Evolutionary conservation across 2,113 vertebrate species (phyloP).

Genomic region (Chlamydotis undulata): DNA sequence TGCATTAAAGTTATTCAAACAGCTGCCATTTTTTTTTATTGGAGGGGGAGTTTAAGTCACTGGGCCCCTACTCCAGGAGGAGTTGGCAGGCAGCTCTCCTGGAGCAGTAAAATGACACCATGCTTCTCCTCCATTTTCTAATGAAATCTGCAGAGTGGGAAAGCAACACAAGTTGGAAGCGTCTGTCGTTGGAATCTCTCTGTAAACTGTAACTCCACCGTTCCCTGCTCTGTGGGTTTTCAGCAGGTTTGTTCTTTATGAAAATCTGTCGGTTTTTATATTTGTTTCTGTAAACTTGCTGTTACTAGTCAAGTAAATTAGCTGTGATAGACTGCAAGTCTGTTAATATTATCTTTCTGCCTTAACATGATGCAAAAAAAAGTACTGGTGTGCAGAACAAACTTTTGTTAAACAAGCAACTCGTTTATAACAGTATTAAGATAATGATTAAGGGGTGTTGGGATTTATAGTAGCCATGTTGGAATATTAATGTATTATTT

Average conservation of each 20-base stretch:
- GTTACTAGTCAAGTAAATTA: background rate
- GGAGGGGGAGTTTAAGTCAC: conserved; percentile 41
- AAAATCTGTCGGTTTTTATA: background rate
- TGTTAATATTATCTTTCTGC: background rate
- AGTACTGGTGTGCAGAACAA: background rate
- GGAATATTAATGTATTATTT: background rate
- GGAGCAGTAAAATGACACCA: conserved; percentile 75
- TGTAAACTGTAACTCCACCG: conserved; percentile 23
- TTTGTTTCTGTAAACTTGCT: background rate
- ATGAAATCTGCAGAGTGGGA: conserved; percentile 74
- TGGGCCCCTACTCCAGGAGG: conserved; percentile 69
- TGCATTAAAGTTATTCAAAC: conserved; percentile 46
- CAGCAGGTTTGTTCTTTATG: conserved; percentile 65
- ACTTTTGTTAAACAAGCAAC: background rate
- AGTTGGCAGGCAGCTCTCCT: conserved; percentile 66
- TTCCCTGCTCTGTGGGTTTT: conserved; percentile 35
- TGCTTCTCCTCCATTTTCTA: conserved; percentile 76
- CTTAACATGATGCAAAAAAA: background rate
- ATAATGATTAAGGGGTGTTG: background rate
- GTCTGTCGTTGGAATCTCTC: conserved; percentile 63
- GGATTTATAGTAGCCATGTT: background rate
- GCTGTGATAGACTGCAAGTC: background rate
- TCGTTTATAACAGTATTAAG: background rate
- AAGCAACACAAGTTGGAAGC: conserved; percentile 75
- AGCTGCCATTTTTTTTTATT: conserved; percentile 53